These are phyloP conservation scores for Zaprionus taronus DNA, from an alignment of 1,140 invertebrate species.

Conservation along the genomic window DNA sequence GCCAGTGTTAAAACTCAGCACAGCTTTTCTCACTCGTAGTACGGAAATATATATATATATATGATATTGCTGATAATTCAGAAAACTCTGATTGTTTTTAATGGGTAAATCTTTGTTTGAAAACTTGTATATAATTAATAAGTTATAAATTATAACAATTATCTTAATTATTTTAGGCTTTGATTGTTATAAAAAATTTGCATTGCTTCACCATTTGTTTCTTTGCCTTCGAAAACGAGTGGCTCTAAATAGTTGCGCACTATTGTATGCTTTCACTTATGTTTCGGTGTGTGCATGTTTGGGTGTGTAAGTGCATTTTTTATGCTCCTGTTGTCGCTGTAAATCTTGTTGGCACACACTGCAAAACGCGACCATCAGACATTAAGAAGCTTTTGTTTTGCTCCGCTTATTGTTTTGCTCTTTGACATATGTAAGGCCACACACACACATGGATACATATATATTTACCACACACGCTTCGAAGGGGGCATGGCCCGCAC, in stretches of 20 bases:
- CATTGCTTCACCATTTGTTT: too few species aligned
- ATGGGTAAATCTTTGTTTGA: neutral
- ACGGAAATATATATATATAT: conserved; percentile 9
- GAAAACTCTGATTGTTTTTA: neutral
- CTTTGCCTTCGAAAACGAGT: neutral
- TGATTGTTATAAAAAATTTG: too few species aligned
- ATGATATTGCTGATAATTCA: neutral
- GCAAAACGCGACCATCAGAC: conserved; percentile 42
- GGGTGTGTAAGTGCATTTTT: neutral
- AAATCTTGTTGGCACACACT: conserved; percentile 40
- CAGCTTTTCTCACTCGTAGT: neutral
- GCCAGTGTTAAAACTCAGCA: neutral
- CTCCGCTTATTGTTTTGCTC: conserved; percentile 60
- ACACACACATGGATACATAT: neutral
- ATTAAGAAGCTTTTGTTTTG: conserved; percentile 62
- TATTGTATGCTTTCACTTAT: neutral
- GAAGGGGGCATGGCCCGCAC: conserved; percentile 33
- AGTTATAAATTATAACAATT: neutral
- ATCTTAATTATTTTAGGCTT: too few species aligned
- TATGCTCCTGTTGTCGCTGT: conserved; percentile 29
- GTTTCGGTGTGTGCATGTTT: neutral
- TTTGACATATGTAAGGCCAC: conserved; percentile 61
- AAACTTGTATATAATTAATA: neutral
- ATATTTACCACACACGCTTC: neutral
- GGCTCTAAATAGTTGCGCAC: neutral